Evolutionary conservation across 2,888 invertebrate genomes (phyloP).

Genomic region (Himalopsyche tibetana): DNA sequence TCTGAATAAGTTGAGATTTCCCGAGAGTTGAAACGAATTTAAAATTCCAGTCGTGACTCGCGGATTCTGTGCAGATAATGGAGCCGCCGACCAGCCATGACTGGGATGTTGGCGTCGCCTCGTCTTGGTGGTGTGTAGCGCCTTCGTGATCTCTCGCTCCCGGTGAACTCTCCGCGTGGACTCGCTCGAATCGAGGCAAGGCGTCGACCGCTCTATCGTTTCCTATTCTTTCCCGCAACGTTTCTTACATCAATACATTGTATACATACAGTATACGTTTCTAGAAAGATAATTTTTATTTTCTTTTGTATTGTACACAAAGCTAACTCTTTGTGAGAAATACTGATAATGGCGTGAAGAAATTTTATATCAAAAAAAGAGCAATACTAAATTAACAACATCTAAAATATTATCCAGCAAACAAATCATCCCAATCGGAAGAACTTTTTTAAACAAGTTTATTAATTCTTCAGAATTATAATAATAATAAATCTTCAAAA

Average conservation of each 20-base stretch:
- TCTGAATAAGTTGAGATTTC: slow-evolving; percentile 27
- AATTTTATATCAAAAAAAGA: too few relatives aligned
- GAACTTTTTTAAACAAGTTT: too few relatives aligned
- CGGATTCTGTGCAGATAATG: slow-evolving; percentile 1
- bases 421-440: too few relatives aligned
- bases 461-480: too few relatives aligned
- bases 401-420: too few relatives aligned
- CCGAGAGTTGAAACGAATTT: slow-evolving; percentile 7
- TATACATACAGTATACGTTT: background rate
- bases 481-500: too few relatives aligned
- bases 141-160: slow-evolving; percentile 11
- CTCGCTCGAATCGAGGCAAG: slow-evolving; percentile 4
- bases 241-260: slow-evolving; percentile 26
- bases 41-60: slow-evolving; percentile 11
- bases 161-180: slow-evolving; percentile 9
- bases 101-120: slow-evolving; percentile 1
- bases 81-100: background rate
- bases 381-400: too few relatives aligned
- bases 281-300: background rate
- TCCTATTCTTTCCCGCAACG: background rate
- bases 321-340: background rate
- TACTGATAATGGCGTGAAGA: background rate
- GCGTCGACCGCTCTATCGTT: slow-evolving; percentile 6
- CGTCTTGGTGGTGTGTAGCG: background rate
- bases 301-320: background rate